A percentile compares a stretch with the other conserved stretches of the same genome.
phyloP scores from a whole-genome alignment of 2,888 invertebrate species.

The Idaea straminata region DNA sequence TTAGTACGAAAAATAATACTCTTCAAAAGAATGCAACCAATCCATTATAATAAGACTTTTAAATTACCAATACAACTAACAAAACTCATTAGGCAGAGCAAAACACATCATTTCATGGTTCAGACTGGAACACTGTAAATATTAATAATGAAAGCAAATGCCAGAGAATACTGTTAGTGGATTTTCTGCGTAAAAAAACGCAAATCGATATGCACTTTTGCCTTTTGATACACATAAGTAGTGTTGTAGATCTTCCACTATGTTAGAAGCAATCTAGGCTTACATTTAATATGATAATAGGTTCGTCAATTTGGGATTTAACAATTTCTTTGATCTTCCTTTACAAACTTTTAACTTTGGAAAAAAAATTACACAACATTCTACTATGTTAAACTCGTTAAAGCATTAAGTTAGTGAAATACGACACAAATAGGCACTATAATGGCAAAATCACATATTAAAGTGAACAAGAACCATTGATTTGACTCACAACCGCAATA shows the following conservation, averaged over 20 bases:
- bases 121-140: not conserved
- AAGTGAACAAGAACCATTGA: slow-evolving; percentile 58
- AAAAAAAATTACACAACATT: slow-evolving; percentile 29
- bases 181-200: no score
- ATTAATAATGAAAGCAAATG: not conserved
- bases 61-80: not conserved
- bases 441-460: slow-evolving; percentile 70
- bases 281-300: not conserved
- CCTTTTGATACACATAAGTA: no score
- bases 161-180: not conserved
- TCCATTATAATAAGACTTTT: not conserved
- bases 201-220: no score
- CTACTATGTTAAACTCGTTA: slow-evolving; percentile 47
- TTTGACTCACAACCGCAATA: slow-evolving; percentile 71
- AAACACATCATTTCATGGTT: not conserved
- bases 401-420: slow-evolving; percentile 49
- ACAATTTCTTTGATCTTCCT: not conserved
- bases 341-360: not conserved
- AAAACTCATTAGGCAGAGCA: not conserved
- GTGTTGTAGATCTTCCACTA: no score
- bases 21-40: not conserved
- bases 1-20: not conserved
- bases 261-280: not conserved
- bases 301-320: not conserved
- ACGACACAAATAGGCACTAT: slow-evolving; percentile 70